phyloP scores from a whole-genome alignment of 2,113 vertebrate genomes.

The Cheirogaleus medius region DNA sequence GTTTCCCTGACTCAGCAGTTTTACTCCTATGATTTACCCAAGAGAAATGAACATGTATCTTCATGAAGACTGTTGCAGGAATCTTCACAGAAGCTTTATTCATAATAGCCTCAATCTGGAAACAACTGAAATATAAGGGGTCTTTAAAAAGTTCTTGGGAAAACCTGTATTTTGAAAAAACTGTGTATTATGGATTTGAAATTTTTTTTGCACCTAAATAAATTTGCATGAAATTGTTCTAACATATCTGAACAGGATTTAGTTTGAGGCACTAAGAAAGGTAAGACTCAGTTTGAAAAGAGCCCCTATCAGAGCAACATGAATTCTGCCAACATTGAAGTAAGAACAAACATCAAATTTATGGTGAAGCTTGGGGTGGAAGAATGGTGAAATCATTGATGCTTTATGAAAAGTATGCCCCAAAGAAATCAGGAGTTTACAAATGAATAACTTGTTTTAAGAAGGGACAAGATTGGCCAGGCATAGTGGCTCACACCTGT shows the following conservation, averaged over 20 bases:
- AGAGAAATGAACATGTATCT: not conserved
- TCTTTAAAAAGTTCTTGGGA: not conserved
- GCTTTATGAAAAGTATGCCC: not conserved
- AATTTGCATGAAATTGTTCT: not conserved
- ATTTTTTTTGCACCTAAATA: not conserved
- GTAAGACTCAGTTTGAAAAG: not conserved
- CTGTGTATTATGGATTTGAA: not conserved
- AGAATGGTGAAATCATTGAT: not conserved
- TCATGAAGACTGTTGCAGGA: not conserved
- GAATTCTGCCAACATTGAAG: not conserved
- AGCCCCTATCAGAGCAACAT: not conserved
- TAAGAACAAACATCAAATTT: not conserved
- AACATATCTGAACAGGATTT: not conserved
- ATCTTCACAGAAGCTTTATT: not conserved
- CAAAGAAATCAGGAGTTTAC: not conserved
- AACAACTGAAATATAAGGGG: not conserved
- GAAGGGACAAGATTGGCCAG: not conserved
- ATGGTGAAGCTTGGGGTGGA: not conserved
- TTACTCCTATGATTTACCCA: not conserved
- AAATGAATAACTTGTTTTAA: not conserved
- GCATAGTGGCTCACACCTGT: too few species aligned
- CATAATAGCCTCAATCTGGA: not conserved
- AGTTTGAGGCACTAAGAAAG: not conserved
- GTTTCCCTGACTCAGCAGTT: not conserved
- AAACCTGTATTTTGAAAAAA: not conserved